Evolutionary conservation across 2,797 vertebrate species (phyloP).

Genomic region (Lutjanus argentimaculatus): DNA sequence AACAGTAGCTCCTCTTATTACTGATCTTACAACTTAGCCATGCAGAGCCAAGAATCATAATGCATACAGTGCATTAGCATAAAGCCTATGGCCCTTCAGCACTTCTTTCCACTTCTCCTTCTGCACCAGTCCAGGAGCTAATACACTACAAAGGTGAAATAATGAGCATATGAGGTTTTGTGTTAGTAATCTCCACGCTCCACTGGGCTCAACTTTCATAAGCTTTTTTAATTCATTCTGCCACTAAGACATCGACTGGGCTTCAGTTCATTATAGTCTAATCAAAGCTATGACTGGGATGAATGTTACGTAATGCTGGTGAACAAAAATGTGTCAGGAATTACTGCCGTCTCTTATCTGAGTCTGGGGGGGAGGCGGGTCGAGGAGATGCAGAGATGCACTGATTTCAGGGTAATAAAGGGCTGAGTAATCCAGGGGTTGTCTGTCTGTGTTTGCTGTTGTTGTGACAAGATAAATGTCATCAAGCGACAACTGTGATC

Average conservation of each 20-base stretch:
- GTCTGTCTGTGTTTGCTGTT: slow-evolving; percentile 49
- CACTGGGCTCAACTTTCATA: slow-evolving; percentile 50
- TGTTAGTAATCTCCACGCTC: slow-evolving; percentile 38
- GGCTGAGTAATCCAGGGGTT: slow-evolving; percentile 31
- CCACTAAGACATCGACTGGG: slow-evolving; percentile 24
- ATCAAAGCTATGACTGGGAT: slow-evolving; percentile 58
- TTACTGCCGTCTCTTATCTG: slow-evolving; percentile 55
- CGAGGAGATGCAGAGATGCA: slow-evolving; percentile 20
- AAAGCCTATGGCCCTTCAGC: slow-evolving; percentile 32
- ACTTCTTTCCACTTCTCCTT: slow-evolving; percentile 25
- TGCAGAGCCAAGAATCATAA: slow-evolving; percentile 55
- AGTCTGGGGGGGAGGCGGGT: neutral
- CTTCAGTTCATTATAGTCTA: slow-evolving; percentile 58
- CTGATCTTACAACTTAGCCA: slow-evolving; percentile 47
- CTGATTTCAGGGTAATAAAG: slow-evolving; percentile 62
- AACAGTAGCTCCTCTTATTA: slow-evolving; percentile 34
- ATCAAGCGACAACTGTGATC: slow-evolving; percentile 22
- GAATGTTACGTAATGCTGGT: slow-evolving; percentile 58
- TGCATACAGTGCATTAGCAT: slow-evolving; percentile 48
- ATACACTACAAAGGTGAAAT: slow-evolving; percentile 51
- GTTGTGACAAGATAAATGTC: slow-evolving; percentile 59
- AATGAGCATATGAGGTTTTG: slow-evolving; percentile 35
- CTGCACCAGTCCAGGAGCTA: slow-evolving; percentile 40
- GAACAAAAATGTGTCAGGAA: slow-evolving; percentile 62
- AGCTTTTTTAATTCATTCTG: slow-evolving; percentile 52